Conservation (phyloP, 2,113 vertebrate genomes). For the Oryctolagus cuniculus region DNA sequence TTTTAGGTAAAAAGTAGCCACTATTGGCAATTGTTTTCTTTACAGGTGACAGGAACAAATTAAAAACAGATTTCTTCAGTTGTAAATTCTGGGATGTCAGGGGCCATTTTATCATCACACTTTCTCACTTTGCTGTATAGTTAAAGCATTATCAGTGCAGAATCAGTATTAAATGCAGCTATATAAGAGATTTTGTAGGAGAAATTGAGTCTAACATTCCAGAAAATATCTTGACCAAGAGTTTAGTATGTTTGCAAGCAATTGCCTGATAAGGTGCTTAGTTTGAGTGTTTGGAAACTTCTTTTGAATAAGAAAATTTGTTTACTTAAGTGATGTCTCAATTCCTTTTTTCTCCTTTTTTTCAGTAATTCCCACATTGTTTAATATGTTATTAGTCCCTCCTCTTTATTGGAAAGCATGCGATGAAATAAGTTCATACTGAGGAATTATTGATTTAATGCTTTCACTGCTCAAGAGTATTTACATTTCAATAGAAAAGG, state of each 20-base stretch:
- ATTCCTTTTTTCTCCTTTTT: neutral
- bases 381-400: neutral
- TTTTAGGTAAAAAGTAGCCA: neutral
- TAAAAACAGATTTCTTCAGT: neutral
- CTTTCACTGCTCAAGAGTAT: neutral
- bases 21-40: neutral
- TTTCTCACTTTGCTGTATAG: neutral
- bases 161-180: neutral
- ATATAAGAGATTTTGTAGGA: neutral
- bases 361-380: neutral
- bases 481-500: conserved; percentile 7
- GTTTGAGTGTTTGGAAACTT: neutral
- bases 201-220: neutral
- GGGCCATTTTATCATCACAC: neutral
- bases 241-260: neutral
- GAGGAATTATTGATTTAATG: conserved; percentile 6
- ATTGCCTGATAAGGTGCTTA: neutral
- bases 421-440: neutral
- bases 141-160: too few relatives aligned
- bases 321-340: neutral
- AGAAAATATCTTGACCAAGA: neutral
- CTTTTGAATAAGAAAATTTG: conserved; percentile 42
- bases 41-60: neutral
- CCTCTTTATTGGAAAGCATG: neutral
- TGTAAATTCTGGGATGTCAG: neutral